Conservation (phyloP, 2,113 vertebrate species). For the Atractosteus spatula region DNA sequence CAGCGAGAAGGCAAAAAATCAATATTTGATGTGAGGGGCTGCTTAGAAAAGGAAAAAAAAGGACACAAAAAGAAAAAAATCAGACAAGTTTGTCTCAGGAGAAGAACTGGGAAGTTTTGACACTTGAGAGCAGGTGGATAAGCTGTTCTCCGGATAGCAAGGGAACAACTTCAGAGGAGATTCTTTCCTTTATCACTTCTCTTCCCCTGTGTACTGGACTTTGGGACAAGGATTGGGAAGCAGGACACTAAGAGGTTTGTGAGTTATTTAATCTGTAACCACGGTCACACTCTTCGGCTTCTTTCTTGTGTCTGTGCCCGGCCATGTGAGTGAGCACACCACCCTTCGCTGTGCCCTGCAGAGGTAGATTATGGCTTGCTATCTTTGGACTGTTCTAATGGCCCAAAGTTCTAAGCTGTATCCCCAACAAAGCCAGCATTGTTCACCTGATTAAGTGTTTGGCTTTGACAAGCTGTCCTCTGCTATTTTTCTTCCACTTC, state of each 20-base stretch:
- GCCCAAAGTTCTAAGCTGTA: not conserved
- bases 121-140: conserved; percentile 44
- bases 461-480: not conserved
- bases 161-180: too few relatives aligned
- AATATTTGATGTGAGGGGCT: conserved; percentile 37
- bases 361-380: not conserved
- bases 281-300: not conserved
- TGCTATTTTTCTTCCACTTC: not conserved
- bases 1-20: conserved; percentile 23
- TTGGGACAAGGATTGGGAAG: conserved; percentile 50
- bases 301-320: not conserved
- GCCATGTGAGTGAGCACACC: not conserved
- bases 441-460: not conserved
- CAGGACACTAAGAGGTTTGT: conserved; percentile 60
- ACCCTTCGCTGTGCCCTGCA: not conserved
- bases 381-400: not conserved
- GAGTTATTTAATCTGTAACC: conserved; percentile 45
- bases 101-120: not conserved
- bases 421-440: not conserved
- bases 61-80: conserved; percentile 22
- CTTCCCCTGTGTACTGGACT: conserved; percentile 34
- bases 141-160: conserved; percentile 6
- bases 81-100: not conserved
- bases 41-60: conserved; percentile 21
- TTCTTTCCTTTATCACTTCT: not conserved